phyloP scores from a whole-genome alignment of 2,113 vertebrate species.

The Siphamia tubifer region DNA sequence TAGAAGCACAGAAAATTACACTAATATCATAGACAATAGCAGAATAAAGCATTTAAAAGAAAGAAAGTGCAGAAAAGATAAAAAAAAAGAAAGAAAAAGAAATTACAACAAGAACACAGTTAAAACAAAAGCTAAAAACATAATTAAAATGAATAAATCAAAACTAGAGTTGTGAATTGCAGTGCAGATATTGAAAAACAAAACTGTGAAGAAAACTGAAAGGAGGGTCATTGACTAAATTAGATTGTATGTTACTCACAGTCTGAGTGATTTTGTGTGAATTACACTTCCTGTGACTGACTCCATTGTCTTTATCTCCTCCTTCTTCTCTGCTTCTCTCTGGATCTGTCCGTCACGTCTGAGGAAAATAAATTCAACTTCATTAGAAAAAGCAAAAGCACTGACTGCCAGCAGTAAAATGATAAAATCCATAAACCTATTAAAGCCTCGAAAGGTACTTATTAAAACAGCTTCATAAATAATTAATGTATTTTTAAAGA shows the following conservation, averaged over 20 bases:
- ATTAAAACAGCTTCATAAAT: background rate
- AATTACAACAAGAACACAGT: no score
- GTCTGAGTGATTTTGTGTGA: background rate
- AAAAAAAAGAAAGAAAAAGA: no score
- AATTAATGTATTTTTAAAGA: background rate
- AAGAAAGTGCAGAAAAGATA: no score
- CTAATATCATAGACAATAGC: no score
- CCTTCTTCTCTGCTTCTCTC: slow-evolving; percentile 47
- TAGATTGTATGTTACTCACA: slow-evolving; percentile 47
- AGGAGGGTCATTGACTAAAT: no score
- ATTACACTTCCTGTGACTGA: slow-evolving; percentile 32
- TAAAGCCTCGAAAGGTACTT: background rate
- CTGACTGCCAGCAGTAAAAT: background rate
- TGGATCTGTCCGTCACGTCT: slow-evolving; percentile 77
- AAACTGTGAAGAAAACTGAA: no score
- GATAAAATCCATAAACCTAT: background rate
- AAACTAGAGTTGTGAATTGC: no score
- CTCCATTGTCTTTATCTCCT: slow-evolving; percentile 61
- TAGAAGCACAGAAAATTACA: no score
- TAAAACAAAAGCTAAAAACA: no score
- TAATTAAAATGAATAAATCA: no score
- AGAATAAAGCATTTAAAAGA: no score
- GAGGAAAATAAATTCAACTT: background rate
- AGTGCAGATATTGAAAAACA: no score
- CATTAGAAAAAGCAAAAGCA: background rate